A percentile compares a stretch with the other conserved stretches of the same genome.
phyloP scores from a whole-genome alignment of 2,797 vertebrate genomes.

The Syncerus caffer region DNA sequence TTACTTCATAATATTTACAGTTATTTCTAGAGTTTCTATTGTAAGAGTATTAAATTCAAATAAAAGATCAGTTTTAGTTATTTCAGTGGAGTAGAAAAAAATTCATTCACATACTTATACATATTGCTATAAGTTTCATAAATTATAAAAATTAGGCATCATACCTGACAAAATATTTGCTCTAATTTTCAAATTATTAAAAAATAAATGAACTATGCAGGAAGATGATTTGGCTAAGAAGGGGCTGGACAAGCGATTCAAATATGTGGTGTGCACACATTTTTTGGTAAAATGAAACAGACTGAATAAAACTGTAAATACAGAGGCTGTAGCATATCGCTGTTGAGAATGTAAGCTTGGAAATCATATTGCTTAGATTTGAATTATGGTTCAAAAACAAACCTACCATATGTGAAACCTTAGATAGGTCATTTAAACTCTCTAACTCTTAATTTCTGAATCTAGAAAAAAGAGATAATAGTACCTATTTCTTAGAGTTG shows the following conservation, averaged over 20 bases:
- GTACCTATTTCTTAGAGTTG: not conserved
- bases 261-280: too few species aligned
- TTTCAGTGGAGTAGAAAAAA: not conserved
- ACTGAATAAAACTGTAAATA: not conserved
- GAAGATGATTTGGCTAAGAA: not conserved
- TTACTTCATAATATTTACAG: not conserved
- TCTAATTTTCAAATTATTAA: not conserved
- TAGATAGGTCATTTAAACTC: not conserved
- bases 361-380: not conserved
- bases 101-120: not conserved
- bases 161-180: not conserved
- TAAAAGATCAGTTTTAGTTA: not conserved
- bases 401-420: not conserved
- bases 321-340: not conserved
- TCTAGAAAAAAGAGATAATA: not conserved
- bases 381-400: not conserved
- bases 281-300: not conserved
- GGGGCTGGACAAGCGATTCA: not conserved
- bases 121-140: not conserved
- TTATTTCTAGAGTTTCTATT: not conserved
- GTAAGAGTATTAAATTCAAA: not conserved
- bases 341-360: not conserved
- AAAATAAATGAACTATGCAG: not conserved
- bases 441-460: slow-evolving; percentile 5
- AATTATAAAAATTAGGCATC: not conserved